A percentile compares a stretch with the other conserved stretches of the same genome.
Conservation (phyloP, 2,797 vertebrate species). For the Galago senegalensis region DNA sequence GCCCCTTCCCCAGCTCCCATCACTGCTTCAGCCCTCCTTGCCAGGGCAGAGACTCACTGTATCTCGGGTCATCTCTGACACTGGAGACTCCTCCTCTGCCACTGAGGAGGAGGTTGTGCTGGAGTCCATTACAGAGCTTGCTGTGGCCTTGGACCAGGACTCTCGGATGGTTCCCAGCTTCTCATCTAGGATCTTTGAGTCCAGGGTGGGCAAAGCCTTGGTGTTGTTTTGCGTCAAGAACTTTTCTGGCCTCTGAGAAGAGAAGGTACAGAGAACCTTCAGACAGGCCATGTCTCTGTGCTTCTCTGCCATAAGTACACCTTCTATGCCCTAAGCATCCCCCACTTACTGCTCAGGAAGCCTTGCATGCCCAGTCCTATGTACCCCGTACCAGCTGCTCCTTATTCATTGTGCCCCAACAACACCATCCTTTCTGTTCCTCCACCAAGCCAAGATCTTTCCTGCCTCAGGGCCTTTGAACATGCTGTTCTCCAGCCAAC, state of each 20-base stretch:
- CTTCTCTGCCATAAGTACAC: neutral
- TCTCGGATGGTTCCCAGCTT: neutral
- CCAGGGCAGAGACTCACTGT: neutral
- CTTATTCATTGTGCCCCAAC: neutral
- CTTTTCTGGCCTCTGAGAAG: conserved; percentile 76
- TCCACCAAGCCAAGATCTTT: neutral
- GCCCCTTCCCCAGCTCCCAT: neutral
- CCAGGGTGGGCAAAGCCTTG: conserved; percentile 71
- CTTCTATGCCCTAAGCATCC: neutral
- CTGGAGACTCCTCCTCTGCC: conserved; percentile 12
- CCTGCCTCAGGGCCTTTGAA: neutral
- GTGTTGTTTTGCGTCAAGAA: conserved; percentile 69
- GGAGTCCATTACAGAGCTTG: neutral
- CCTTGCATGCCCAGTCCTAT: no score
- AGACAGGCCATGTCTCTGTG: neutral
- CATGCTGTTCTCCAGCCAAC: neutral
- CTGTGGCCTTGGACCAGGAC: neutral
- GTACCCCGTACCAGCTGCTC: no score
- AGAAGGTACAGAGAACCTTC: conserved; percentile 39
- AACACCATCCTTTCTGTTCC: neutral
- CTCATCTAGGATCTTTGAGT: conserved; percentile 31
- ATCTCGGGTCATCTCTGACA: accelerated
- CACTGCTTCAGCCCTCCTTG: accelerated
- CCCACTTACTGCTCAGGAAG: neutral
- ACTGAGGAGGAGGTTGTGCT: neutral